A percentile compares a stretch with the other conserved stretches of the same genome.
Evolutionary conservation across 2,888 invertebrate genomes (phyloP).

Genomic region (Ectemnius cavifrons): DNA sequence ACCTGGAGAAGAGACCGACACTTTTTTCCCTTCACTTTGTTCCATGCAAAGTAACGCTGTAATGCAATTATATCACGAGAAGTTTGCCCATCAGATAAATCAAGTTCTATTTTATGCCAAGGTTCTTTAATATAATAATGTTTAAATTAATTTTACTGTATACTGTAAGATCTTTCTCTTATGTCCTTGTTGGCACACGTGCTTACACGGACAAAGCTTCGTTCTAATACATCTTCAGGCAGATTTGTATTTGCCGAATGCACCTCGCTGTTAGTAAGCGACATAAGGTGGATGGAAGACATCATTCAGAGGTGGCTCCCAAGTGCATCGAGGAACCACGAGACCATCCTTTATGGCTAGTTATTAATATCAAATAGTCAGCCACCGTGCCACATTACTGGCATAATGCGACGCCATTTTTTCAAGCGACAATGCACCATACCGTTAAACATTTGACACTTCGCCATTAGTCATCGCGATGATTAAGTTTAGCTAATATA

Average conservation of each 20-base stretch:
- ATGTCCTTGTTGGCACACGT: too few relatives aligned
- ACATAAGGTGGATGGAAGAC: constrained; percentile 66
- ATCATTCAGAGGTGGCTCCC: constrained; percentile 59
- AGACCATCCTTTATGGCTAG: constrained; percentile 60
- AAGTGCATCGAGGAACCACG: constrained; percentile 57
- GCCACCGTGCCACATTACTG: constrained; percentile 60
- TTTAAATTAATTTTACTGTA: too few relatives aligned
- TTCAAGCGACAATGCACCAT: constrained; percentile 62
- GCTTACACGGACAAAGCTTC: too few relatives aligned
- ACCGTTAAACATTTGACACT: constrained; percentile 58
- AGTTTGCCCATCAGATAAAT: too few relatives aligned
- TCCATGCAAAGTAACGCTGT: too few relatives aligned
- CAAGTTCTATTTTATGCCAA: too few relatives aligned
- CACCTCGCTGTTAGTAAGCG: constrained; percentile 60
- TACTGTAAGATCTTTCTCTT: too few relatives aligned
- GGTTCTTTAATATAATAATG: too few relatives aligned
- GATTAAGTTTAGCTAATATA: constrained; percentile 60
- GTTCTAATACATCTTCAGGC: background rate
- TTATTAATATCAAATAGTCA: constrained; percentile 67
- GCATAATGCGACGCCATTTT: constrained; percentile 63
- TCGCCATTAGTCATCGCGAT: constrained; percentile 53
- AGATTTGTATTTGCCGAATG: constrained; percentile 50
- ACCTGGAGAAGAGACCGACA: background rate
- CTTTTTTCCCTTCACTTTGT: too few relatives aligned
- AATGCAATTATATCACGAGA: background rate